Percentiles rank a stretch among this genome's conserved stretches.
Evolutionary conservation across 1,140 invertebrate genomes (phyloP).

Genomic region (Drosophila ercepeae): DNA sequence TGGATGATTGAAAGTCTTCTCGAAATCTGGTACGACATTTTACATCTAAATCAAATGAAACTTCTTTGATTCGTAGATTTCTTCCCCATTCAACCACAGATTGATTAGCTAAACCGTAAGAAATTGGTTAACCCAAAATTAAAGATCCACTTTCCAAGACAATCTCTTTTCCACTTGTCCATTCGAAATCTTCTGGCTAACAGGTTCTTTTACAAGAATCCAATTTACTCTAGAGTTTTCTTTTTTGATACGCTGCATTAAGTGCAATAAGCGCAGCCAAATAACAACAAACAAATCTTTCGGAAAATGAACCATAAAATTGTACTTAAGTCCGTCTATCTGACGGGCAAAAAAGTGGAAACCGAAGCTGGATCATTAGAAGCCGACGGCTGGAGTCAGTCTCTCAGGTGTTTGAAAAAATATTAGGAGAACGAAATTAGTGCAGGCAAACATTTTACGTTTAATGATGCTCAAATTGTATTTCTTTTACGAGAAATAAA

Average conservation of each 20-base stretch:
- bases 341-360: constrained; percentile 6
- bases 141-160: constrained; percentile 28
- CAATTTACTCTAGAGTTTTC: constrained; percentile 36
- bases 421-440: constrained; percentile 69
- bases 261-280: constrained; percentile 35
- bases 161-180: constrained; percentile 37
- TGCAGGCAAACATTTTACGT: constrained; percentile 53
- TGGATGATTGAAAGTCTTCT: constrained; percentile 5
- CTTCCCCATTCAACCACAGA: constrained; percentile 8
- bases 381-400: not conserved
- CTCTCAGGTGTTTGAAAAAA: constrained; percentile 66
- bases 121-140: constrained; percentile 17
- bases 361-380: constrained; percentile 26
- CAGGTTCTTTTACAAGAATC: constrained; percentile 48
- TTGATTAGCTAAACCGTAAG: constrained; percentile 28
- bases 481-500: constrained; percentile 59
- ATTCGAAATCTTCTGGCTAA: constrained; percentile 23
- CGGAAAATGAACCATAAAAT: constrained; percentile 63
- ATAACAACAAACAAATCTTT: constrained; percentile 56
- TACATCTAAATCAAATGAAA: constrained; percentile 3
- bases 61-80: not conserved
- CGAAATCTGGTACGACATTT: not conserved
- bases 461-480: constrained; percentile 75
- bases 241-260: constrained; percentile 51
- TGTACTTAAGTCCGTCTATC: constrained; percentile 38